Base-by-base conservation (phyloP, 2,888 invertebrate genomes). In the Dioctria linearis region DNA sequence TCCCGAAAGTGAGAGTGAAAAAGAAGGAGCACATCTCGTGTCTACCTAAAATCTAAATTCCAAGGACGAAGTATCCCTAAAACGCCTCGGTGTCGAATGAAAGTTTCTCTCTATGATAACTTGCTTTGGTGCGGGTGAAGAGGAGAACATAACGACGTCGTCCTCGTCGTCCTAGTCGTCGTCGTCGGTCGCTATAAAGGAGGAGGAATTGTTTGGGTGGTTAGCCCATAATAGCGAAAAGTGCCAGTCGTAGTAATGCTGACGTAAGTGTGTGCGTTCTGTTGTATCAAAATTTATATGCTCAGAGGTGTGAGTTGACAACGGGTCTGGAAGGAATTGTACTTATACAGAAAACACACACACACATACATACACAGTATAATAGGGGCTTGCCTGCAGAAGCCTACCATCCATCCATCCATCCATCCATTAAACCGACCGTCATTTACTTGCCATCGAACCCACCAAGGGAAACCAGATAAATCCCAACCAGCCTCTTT, bases 151-250 rank as follows among this genome's bases (percentile, higher is more conserved):
- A 81, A 81, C 80, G 81, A 81, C 81, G 79, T 25, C 25, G 25
- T 25, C 25, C 25, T 25, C 25, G 25, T 25, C 25, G 25, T 25
- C 25, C 1, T 81, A 78, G 81, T 25, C 25, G 25, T 25, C 25
- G 25, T 25, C 25, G 25, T 81, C 80, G 81, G 79, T 81, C 80
- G 79, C 80, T 81, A 81, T 81, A 80, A 81, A 76, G 79, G 51
- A 71, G 76, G 54, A 73, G 76, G 80, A 73, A 75, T 81, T 81
- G 81, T 80, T 81, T 81, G 79, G 81, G 81, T 81, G 76, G 81
- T 81, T 76, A 78, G 73, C 59, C 66, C 76, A 25, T 25, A 25
- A 25, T 25, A 39, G 46, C 76, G 46, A 43, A 76, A 76, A 75
- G 5, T n/a, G 57, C 61, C 25, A 25, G 25, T 25, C 49, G 76